A percentile compares a stretch with the other conserved stretches of the same genome.
These are phyloP conservation scores for Ctenopoma kingsleyae DNA, from an alignment of 2,797 vertebrate species.

Conservation along the genomic window DNA sequence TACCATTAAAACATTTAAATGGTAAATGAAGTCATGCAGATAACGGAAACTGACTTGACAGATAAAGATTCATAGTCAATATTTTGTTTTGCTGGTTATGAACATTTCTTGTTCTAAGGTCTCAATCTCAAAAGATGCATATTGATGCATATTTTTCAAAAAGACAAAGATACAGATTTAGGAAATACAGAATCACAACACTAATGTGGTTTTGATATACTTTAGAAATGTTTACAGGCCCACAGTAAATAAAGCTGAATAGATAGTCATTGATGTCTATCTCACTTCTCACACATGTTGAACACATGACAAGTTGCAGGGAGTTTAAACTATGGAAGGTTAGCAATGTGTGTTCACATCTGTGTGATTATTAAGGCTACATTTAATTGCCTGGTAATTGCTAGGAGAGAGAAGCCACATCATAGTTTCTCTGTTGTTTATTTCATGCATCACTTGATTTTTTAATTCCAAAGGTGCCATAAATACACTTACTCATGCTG, in stretches of 20 bases:
- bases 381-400: constrained; percentile 69
- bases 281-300: constrained; percentile 6
- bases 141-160: no score
- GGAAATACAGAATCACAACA: background rate
- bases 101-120: background rate
- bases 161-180: constrained; percentile 5
- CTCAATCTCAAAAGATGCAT: background rate
- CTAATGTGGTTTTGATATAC: background rate
- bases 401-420: constrained; percentile 49
- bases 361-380: constrained; percentile 56
- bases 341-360: constrained; percentile 46
- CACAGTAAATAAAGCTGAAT: background rate
- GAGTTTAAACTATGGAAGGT: constrained; percentile 16
- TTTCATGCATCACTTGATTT: constrained; percentile 75
- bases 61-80: background rate
- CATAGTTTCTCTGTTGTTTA: constrained; percentile 68
- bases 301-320: constrained; percentile 20
- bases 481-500: constrained; percentile 53
- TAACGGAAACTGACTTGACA: background rate
- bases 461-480: constrained; percentile 66
- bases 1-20: background rate
- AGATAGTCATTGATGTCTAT: background rate
- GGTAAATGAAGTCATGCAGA: background rate
- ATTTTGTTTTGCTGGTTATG: background rate
- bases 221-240: background rate